Base-by-base conservation (phyloP, 2,797 vertebrate species). In the Melanotaenia trifasciata region DNA sequence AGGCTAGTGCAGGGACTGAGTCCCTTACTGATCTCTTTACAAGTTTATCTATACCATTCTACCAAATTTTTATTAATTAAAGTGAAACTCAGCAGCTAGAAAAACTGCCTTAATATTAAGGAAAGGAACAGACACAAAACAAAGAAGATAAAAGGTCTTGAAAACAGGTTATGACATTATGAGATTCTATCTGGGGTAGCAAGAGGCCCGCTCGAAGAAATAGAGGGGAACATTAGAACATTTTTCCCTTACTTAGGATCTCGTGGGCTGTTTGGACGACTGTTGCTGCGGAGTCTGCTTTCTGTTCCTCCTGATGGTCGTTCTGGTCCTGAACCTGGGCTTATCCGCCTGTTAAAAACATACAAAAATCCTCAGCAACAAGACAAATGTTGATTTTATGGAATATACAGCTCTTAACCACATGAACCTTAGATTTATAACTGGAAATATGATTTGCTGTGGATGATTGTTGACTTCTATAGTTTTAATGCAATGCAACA, bases 231-330 rank as follows among this genome's bases (percentile, higher is more conserved):
- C 0, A 24, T 40, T 10, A 36, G 26, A 57, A 22, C 7, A 10
- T 38, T 54, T 35, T 32, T 65, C 45, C 62, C 86, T 85, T 91
- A 95, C 94, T 94, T 95, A 69, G 92, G 84, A 85, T 95, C 93
- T 81, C 94, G 82, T 8, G 94, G 94, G 88, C 94, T 95, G 88
- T 93, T 95, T 70, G 94, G 94, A 26, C 93, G 93, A 70, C 93
- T 95, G 88, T 89, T 89, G 47, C 86, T 87, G 59, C 93, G 94
- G 11, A 94, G 75, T 79, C 90, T 86, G 80, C 6, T 90, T 67
- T 95, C 94, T 3, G 79, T 91, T 76, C 91, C 90, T 38, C 70
- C 92, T 45, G 87, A 71, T 50, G 92, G 90, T 67, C 92, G 83
- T 59, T 95, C 94, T 40, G 91, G 87, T 82, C 88, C 91, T 74